Evolutionary conservation across 2,888 invertebrate species (phyloP).

Genomic region (Napeogenes inachia): DNA sequence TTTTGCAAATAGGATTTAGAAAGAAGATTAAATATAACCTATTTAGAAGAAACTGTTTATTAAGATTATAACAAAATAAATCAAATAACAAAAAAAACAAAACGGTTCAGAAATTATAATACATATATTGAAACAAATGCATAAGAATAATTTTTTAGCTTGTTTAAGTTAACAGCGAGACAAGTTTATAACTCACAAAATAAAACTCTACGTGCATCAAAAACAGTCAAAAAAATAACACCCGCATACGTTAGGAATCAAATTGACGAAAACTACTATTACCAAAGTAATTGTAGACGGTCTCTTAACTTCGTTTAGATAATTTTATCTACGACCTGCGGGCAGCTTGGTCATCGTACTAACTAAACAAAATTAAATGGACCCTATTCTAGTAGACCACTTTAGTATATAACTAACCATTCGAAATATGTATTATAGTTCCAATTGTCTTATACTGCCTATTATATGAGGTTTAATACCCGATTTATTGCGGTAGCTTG

Average conservation of each 20-base stretch:
- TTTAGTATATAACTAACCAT: slow-evolving; percentile 3
- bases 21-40: slow-evolving; percentile 8
- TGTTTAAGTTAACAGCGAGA: no score
- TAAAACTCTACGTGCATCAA: no score
- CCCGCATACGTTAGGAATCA: slow-evolving; percentile 19
- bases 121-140: no score
- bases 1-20: slow-evolving; percentile 7
- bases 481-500: no score
- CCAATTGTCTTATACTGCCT: no score
- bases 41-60: slow-evolving; percentile 5
- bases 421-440: no score
- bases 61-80: background rate
- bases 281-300: slow-evolving; percentile 42
- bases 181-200: no score
- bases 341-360: slow-evolving; percentile 21
- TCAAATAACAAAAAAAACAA: no score
- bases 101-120: no score
- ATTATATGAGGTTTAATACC: no score
- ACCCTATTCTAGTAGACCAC: background rate
- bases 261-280: slow-evolving; percentile 40
- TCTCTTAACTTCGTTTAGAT: slow-evolving; percentile 47
- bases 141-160: no score
- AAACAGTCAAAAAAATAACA: slow-evolving; percentile 3
- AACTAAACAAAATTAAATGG: slow-evolving; percentile 19
- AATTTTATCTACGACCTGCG: slow-evolving; percentile 44